These are phyloP conservation scores for Brachyalestes nurse DNA, from an alignment of 2,797 vertebrate species.

Conservation along the genomic window DNA sequence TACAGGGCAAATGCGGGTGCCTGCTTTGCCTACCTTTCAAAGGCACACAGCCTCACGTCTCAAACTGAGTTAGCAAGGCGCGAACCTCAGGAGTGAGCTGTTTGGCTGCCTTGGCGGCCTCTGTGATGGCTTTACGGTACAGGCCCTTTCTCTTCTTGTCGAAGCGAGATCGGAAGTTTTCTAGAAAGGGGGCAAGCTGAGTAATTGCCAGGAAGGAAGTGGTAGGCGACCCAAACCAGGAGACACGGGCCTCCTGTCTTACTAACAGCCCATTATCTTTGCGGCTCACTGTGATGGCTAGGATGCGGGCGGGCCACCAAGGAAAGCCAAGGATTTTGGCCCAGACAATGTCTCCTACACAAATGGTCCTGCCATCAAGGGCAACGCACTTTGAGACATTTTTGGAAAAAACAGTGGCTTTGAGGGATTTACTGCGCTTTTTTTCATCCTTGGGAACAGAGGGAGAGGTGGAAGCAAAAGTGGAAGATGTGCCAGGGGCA, in stretches of 20 bases:
- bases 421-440: slow-evolving; percentile 89
- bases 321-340: slow-evolving; percentile 99
- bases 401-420: slow-evolving; percentile 94
- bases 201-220: slow-evolving; percentile 94
- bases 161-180: slow-evolving; percentile 97
- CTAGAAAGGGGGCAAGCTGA: slow-evolving; percentile 94
- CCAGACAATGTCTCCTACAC: slow-evolving; percentile 98
- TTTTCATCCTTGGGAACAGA: slow-evolving; percentile 82
- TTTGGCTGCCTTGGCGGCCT: slow-evolving; percentile 95
- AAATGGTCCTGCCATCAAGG: slow-evolving; percentile 92
- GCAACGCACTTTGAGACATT: slow-evolving; percentile 92
- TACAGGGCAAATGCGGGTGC: slow-evolving; percentile 30
- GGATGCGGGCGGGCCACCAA: slow-evolving; percentile 97
- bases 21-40: slow-evolving; percentile 60
- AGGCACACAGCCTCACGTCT: slow-evolving; percentile 84
- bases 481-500: slow-evolving; percentile 52
- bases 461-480: slow-evolving; percentile 60
- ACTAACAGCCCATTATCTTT: slow-evolving; percentile 91
- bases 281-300: slow-evolving; percentile 90
- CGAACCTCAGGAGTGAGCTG: slow-evolving; percentile 97
- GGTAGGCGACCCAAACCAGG: slow-evolving; percentile 97
- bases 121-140: slow-evolving; percentile 96
- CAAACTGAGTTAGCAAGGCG: slow-evolving; percentile 95
- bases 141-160: slow-evolving; percentile 98
- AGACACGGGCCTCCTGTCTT: slow-evolving; percentile 93